A percentile compares a stretch with the other conserved stretches of the same genome.
Conservation (phyloP, 2,888 invertebrate species). For the Drosophila parthenogenetica region DNA sequence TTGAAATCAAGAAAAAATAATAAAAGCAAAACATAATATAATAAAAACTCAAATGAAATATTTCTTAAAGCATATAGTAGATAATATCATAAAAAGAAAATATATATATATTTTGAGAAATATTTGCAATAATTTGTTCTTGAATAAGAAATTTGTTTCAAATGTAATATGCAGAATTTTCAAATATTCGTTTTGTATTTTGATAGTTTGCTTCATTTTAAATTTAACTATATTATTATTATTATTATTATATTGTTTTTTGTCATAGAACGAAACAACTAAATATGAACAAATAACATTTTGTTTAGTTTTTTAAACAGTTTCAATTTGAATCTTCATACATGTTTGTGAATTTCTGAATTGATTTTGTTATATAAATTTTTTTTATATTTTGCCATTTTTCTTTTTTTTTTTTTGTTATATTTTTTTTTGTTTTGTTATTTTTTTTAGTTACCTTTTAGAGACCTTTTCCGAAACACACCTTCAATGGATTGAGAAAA, state of each 20-base stretch:
- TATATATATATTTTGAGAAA: constrained; percentile 56
- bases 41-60: constrained; percentile 42
- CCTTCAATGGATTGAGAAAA: constrained; percentile 88
- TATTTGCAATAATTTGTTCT: constrained; percentile 78
- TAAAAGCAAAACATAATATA: constrained; percentile 51
- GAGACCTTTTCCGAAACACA: constrained; percentile 98
- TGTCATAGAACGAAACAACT: constrained; percentile 80
- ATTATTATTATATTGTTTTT: constrained; percentile 39
- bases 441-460: constrained; percentile 93
- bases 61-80: constrained; percentile 66
- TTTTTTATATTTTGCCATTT: constrained; percentile 55
- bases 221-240: constrained; percentile 58
- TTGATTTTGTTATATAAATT: constrained; percentile 56
- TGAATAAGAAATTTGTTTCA: constrained; percentile 68
- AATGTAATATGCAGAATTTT: constrained; percentile 79
- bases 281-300: constrained; percentile 77
- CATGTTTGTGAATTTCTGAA: constrained; percentile 85
- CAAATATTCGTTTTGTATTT: constrained; percentile 65
- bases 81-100: constrained; percentile 38
- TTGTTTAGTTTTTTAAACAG: constrained; percentile 70
- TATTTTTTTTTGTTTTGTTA: constrained; percentile 59
- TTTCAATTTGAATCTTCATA: constrained; percentile 81
- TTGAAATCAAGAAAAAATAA: constrained; percentile 39
- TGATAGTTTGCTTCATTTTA: constrained; percentile 55
- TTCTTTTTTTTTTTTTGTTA: constrained; percentile 60